Conservation (phyloP, 2,888 invertebrate genomes). For the Choreutis nemorana region DNA sequence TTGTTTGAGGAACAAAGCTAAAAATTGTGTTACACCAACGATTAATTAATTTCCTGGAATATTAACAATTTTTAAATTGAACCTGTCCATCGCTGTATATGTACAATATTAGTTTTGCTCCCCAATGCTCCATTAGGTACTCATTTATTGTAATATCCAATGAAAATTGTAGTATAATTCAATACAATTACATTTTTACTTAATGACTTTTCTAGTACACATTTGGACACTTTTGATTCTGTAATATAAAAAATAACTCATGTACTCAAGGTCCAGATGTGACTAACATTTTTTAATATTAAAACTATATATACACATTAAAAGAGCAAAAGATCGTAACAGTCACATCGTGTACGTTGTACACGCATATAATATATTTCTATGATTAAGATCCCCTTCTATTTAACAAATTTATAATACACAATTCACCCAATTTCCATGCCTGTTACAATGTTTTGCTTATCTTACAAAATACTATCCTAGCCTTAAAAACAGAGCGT, state of each 20-base stretch:
- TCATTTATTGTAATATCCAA: constrained; percentile 35
- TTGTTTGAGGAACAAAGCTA: constrained; percentile 56
- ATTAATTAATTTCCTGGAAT: constrained; percentile 20
- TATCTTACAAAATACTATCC: constrained; percentile 15
- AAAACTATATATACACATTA: constrained; percentile 19
- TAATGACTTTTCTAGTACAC: constrained; percentile 27
- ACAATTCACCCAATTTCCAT: constrained; percentile 10
- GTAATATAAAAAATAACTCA: constrained; percentile 20
- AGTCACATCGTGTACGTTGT: constrained; percentile 10
- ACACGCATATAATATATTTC: constrained; percentile 1
- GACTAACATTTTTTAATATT: constrained; percentile 20
- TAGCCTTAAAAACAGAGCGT: constrained; percentile 18
- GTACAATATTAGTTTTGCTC: constrained; percentile 48
- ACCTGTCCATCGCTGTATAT: constrained; percentile 12
- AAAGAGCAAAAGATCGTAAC: constrained; percentile 24
- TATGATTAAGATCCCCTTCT: background rate
- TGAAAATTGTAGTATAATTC: constrained; percentile 20
- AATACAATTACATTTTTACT: constrained; percentile 28
- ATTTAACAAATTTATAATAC: constrained; percentile 12
- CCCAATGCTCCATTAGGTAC: constrained; percentile 38
- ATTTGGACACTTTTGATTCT: constrained; percentile 24
- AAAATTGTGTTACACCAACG: constrained; percentile 26
- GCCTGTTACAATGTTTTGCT: constrained; percentile 16
- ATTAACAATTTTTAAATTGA: constrained; percentile 26
- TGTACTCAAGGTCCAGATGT: constrained; percentile 22